Conservation (phyloP, 37 sponge, comb jelly and placozoan genomes). For the Bolinopsis microptera region DNA sequence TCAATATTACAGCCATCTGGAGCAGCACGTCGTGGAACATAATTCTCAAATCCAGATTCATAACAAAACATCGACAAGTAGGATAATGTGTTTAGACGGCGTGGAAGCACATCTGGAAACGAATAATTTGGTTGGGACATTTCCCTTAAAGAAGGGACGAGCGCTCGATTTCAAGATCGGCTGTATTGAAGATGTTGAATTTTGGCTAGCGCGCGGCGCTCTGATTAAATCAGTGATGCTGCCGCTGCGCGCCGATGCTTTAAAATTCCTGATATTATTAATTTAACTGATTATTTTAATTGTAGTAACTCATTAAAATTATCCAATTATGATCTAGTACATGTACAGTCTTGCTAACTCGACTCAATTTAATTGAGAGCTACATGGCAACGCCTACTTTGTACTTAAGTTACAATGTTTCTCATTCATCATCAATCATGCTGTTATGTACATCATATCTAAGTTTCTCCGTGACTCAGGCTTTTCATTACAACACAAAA, state of each 20-base stretch:
- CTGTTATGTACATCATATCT: too few species aligned
- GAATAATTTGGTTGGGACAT: neutral
- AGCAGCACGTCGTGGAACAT: constrained; percentile 52
- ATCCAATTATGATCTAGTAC: too few species aligned
- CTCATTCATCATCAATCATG: too few species aligned
- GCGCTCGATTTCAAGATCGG: neutral
- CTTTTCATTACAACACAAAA: too few species aligned
- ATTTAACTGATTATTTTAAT: too few species aligned
- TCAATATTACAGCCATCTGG: constrained; percentile 66
- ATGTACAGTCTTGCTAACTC: too few species aligned
- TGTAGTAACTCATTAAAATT: too few species aligned
- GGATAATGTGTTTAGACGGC: neutral
- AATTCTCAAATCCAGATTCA: constrained; percentile 62
- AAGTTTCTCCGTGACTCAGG: too few species aligned
- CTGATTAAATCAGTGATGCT: neutral
- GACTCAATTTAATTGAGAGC: too few species aligned
- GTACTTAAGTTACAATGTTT: too few species aligned
- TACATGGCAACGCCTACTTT: too few species aligned
- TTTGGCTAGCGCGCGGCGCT: neutral
- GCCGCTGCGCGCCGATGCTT: neutral
- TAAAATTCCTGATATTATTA: neutral
- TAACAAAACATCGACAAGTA: constrained; percentile 59
- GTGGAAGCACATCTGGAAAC: constrained; percentile 46
- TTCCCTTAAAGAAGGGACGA: neutral
- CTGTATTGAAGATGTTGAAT: neutral